phyloP scores from a whole-genome alignment of 2,888 invertebrate species.

The Caradrina clavipalpis region DNA sequence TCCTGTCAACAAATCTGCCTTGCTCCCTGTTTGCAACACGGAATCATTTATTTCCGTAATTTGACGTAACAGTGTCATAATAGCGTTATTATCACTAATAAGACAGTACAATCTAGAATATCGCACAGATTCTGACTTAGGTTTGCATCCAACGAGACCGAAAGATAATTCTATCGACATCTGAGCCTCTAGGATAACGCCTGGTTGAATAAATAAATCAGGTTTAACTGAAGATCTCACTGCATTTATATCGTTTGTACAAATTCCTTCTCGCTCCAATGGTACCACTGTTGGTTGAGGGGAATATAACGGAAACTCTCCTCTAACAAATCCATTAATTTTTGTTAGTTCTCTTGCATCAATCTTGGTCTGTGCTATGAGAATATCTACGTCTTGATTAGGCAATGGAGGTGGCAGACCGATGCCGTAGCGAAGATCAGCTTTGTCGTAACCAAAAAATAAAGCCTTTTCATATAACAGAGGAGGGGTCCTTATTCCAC shows the following conservation, averaged over 20 bases:
- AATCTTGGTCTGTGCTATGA: constrained; percentile 81
- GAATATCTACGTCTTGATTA: constrained; percentile 71
- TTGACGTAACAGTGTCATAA: constrained; percentile 68
- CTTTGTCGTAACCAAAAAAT: constrained; percentile 78
- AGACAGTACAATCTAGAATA: constrained; percentile 81
- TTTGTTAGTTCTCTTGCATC: constrained; percentile 75
- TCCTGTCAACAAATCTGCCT: constrained; percentile 76
- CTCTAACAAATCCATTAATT: constrained; percentile 74
- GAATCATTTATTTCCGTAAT: constrained; percentile 77
- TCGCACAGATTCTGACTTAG: constrained; percentile 60
- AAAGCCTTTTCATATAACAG: constrained; percentile 44
- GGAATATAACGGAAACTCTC: constrained; percentile 82
- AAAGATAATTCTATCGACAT: constrained; percentile 83
- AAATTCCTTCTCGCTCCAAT: constrained; percentile 73
- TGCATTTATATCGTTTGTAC: constrained; percentile 84
- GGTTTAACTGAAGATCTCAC: constrained; percentile 69
- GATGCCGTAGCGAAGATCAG: constrained; percentile 71
- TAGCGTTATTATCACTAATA: constrained; percentile 66
- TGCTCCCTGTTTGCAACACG: constrained; percentile 51
- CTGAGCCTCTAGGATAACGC: constrained; percentile 78
- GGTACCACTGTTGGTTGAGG: constrained; percentile 62
- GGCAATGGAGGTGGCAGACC: constrained; percentile 53
- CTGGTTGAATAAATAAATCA: constrained; percentile 71
- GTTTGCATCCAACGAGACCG: constrained; percentile 82
- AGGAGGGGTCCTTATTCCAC: constrained; percentile 70